Evolutionary conservation across 2,113 vertebrate genomes (phyloP).

Genomic region (Micronisus gabar): DNA sequence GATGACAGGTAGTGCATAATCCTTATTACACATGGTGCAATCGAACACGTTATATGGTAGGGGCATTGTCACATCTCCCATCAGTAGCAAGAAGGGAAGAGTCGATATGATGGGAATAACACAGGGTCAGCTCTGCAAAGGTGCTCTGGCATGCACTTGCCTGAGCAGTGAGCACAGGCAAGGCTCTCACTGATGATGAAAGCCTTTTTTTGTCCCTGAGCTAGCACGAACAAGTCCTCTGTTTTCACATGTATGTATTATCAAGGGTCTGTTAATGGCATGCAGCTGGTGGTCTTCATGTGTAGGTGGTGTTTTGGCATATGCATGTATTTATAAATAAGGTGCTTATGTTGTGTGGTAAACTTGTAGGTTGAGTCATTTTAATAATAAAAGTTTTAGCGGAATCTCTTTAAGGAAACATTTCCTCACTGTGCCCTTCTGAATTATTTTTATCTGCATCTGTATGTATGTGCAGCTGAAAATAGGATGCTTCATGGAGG

Average conservation of each 20-base stretch:
- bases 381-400: background rate
- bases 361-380: background rate
- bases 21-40: background rate
- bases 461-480: background rate
- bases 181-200: background rate
- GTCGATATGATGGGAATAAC: background rate
- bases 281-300: background rate
- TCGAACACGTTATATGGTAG: rapidly evolving
- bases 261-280: background rate
- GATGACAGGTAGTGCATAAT: background rate
- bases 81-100: background rate
- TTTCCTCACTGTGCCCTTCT: background rate
- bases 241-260: background rate
- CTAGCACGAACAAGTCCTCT: background rate
- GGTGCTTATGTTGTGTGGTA: background rate
- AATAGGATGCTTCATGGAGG: background rate
- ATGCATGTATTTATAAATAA: rapidly evolving
- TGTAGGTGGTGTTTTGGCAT: background rate
- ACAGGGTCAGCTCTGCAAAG: rapidly evolving
- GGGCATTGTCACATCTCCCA: background rate
- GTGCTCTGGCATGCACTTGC: rapidly evolving
- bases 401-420: background rate
- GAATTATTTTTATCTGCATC: background rate
- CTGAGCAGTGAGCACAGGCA: background rate
- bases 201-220: background rate